Base-by-base conservation (phyloP, 2,113 vertebrate genomes). In the Pedetes capensis region DNA sequence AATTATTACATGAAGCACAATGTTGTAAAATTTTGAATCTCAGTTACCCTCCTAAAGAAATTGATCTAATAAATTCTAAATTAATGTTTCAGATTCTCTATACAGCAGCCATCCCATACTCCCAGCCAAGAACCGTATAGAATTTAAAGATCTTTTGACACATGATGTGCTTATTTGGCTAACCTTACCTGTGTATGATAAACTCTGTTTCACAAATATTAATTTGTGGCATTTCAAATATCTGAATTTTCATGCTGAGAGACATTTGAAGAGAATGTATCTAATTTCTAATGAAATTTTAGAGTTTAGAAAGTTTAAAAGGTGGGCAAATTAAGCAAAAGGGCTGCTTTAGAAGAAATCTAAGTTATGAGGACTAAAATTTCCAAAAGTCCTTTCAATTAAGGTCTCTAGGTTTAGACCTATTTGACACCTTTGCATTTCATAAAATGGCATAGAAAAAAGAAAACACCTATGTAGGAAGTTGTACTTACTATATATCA, bases 271-370 rank as follows among this genome's bases (percentile, higher is more conserved):
- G 7, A 76, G 17, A 80, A 87, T 69, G 11, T 29, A 88, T 20
- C 42, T 87, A 88, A 93, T 80, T 96, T 91, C 44, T 57, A 87
- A 64, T 53, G 11, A 87, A 87, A 82, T 82, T 74, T 87, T 83
- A 90, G 68, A 94, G 94, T 87, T 55, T 74, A 34, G 10, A 87
- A 90, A 94, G 42, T 64, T 89, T 90, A 87, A 81, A 44, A 39
- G 4, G 25, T 59, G n/a, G 10, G 6, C 34, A 39, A 51, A 66
- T 69, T 87, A 59, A 86, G 32, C 32, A 76, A 88, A 7, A 1
- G 29, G 8, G n/a, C 37, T 76, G 12, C 44, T 75, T 92, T 86
- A 69, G 27, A 87, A 92, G 55, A 83, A 91, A 84, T 37, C 29
- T 90, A 79, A 84, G 22, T 47, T 75, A 92, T 2, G 32, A 80